A percentile compares a stretch with the other conserved stretches of the same genome.
Conservation (phyloP, 2,888 invertebrate genomes). For the Antheraea yamamai region DNA sequence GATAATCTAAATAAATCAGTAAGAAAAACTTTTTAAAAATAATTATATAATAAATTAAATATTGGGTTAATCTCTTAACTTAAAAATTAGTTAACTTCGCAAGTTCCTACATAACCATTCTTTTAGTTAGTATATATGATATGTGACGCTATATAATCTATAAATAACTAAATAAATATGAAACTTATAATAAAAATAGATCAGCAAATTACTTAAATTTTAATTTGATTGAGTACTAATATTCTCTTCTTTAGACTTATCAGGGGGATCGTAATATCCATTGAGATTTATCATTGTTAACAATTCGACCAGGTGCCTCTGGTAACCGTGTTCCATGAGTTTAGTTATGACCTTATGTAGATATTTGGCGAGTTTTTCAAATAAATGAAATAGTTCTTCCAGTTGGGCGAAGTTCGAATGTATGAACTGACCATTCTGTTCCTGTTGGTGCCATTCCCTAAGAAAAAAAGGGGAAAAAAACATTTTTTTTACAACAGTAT, state of each 20-base stretch:
- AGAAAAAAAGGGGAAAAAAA: slow-evolving; percentile 39
- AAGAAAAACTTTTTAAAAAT: too few relatives aligned
- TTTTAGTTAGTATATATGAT: not conserved
- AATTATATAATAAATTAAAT: too few relatives aligned
- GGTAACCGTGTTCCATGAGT: slow-evolving; percentile 85
- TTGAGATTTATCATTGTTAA: slow-evolving; percentile 86
- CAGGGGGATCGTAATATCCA: slow-evolving; percentile 75
- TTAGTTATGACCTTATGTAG: slow-evolving; percentile 84
- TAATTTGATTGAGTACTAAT: slow-evolving; percentile 39
- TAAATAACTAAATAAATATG: not conserved
- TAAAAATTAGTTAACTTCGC: too few relatives aligned
- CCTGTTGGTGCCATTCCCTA: slow-evolving; percentile 81
- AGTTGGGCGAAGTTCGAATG: slow-evolving; percentile 83
- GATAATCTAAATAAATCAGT: too few relatives aligned
- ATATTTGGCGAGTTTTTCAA: slow-evolving; percentile 83
- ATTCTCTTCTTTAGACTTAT: slow-evolving; percentile 59
- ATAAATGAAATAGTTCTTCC: slow-evolving; percentile 83
- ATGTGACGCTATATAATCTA: not conserved
- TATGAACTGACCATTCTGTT: slow-evolving; percentile 69
- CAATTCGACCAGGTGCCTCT: slow-evolving; percentile 84
- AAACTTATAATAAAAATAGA: not conserved
- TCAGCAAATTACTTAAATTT: not conserved
- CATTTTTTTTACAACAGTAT: not conserved
- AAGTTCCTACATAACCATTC: too few relatives aligned
- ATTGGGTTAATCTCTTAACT: too few relatives aligned